phyloP scores from a whole-genome alignment of 2,113 vertebrate species.

The Hemicordylus capensis region DNA sequence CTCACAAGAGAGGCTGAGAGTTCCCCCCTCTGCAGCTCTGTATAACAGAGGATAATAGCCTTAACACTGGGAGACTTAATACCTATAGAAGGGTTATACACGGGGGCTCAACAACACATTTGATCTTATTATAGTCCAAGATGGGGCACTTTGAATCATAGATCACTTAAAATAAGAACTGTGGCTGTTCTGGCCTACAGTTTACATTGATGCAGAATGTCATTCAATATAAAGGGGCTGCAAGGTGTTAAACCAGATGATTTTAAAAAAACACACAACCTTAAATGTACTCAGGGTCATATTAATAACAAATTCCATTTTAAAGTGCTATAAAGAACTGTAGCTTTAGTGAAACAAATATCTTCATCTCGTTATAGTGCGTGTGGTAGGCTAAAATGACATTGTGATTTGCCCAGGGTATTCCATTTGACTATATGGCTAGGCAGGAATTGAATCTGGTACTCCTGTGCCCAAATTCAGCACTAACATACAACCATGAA shows the following conservation, averaged over 20 bases:
- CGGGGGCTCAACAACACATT: background rate
- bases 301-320: background rate
- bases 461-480: background rate
- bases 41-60: slow-evolving; percentile 34
- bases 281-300: background rate
- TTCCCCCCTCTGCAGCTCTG: background rate
- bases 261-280: background rate
- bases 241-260: background rate
- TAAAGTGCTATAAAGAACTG: background rate
- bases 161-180: background rate
- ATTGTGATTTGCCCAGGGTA: background rate
- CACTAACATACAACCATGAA: background rate
- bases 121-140: slow-evolving; percentile 17
- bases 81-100: background rate
- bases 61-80: slow-evolving; percentile 34
- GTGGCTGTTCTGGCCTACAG: background rate
- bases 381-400: background rate
- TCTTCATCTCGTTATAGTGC: background rate
- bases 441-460: background rate
- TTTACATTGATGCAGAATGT: background rate
- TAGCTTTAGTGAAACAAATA: background rate
- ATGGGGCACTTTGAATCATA: background rate
- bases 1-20: slow-evolving; percentile 38
- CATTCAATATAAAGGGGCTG: background rate
- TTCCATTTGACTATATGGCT: background rate